Conservation (phyloP, 2,888 invertebrate genomes). For the Epinotia ramella region DNA sequence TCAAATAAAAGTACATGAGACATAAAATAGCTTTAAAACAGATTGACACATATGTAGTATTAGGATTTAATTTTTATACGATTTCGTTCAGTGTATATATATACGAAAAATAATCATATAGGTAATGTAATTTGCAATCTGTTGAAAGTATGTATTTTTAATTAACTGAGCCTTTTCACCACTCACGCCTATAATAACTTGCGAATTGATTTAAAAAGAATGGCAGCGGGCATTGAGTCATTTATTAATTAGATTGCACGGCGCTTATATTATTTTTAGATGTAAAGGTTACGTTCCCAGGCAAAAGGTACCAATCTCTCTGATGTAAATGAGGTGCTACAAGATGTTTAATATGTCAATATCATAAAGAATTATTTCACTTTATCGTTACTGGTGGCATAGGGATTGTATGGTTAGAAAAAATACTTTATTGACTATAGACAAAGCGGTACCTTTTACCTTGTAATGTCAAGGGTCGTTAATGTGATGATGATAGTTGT, state of each 20-base stretch:
- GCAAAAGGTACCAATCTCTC: background rate
- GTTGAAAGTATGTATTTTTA: background rate
- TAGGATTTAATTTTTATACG: constrained; percentile 32
- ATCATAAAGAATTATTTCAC: background rate
- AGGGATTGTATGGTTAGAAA: background rate
- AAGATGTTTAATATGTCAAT: background rate
- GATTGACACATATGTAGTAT: constrained; percentile 28
- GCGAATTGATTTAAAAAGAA: background rate
- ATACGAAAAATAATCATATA: background rate
- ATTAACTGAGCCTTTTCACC: background rate
- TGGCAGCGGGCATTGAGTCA: background rate
- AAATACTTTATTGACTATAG: background rate
- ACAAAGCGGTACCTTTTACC: background rate
- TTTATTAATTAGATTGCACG: background rate
- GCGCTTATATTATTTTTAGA: background rate
- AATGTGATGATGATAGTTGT: background rate
- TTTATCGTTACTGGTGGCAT: background rate
- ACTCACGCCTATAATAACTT: background rate
- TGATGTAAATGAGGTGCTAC: background rate
- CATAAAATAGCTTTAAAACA: constrained; percentile 42
- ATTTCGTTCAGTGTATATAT: constrained; percentile 11
- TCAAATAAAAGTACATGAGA: constrained; percentile 38
- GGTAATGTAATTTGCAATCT: background rate
- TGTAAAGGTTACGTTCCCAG: background rate
- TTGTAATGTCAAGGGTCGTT: background rate